Evolutionary conservation across 2,113 vertebrate species (phyloP), one percentile per base, ranked within the genome.

Genomic region (Gila orcuttii): DNA sequence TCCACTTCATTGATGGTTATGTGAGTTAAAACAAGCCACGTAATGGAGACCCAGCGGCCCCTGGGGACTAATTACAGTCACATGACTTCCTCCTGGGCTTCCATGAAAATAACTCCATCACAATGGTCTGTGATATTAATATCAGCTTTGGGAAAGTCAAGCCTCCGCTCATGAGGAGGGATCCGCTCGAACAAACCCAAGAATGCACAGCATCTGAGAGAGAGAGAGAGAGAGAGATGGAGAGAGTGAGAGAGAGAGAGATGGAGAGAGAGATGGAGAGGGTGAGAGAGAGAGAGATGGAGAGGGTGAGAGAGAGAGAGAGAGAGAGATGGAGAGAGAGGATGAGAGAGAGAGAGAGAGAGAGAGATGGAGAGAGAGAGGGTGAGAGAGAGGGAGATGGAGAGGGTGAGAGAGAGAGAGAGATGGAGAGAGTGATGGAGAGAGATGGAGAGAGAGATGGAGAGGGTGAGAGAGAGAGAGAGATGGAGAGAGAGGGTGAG

Each of bases 81-180:
- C 86, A 95, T 98, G 98, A 99, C 96, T 98, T 99, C 98, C 98
- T 98, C 94, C 90, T 90, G 94, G 95, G 95, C 96, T 96, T 96
- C 97, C 96, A 97, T 96, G 96, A 98, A 99, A 97, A 97, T 97
- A 97, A 97, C 96, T 97, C 93, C 96, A 95, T 97, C 96, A 98
- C 97, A 99, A 99, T 98, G 96, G 96, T 91, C 96, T 97, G 96
- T 93, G 96, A 97, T 99, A 99, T 99, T 99, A 99, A 99, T 98
- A 98, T 97, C 95, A 45, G 93, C 96, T 97, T 97, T 98, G 97
- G 97, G 97, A 97, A 98, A 97, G 96, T 94, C 93, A 94, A 92
- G 92, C 95, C 92, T 93, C 77, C 79, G 94, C 94, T 96, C 96
- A 93, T 1, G 88, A 96, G 96, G 96, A 96, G 95, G 95, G 93